Base-by-base conservation (phyloP, 1,140 invertebrate species). In the Hyles euphorbiae region DNA sequence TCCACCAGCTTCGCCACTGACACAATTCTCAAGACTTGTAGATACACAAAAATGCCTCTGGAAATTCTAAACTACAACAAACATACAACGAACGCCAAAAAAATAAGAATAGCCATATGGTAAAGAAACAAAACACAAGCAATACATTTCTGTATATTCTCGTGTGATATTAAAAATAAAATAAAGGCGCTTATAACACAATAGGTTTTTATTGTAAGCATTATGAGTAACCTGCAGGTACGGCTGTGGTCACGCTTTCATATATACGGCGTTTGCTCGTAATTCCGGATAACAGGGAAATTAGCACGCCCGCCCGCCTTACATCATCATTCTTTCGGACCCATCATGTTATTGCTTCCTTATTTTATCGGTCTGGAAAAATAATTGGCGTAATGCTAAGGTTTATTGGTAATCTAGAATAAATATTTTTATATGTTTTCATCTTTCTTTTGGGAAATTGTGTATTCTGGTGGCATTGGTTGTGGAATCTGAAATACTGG, bases 241-340 rank as follows among this genome's bases (percentile, higher is more conserved):
- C n/a, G 11, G 57, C n/a, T 53, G 40, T 34, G 43, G 43, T 53
- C 57, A 52, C 8, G 34, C n/a, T 56, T 32, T 50, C 49, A 59
- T 59, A 49, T 51, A 58, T 58, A 34, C 58, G 40, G 34, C 32
- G 33, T 10, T 34, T 33, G 53, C 43, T 10, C 53, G 34, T 54
- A 54, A 49, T 49, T 54, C 34, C 52, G 34, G 34, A 49, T 49
- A 12, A 60, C 33, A 22, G 43, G 10, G 51, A 60, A 53, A 60
- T 60, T 57, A 61, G 54, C 49, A 53, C 54, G 44, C 45, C 5
- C 40, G 44, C 33, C 34, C 32, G 32, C 32, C 54, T 43, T 36
- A 36, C 11, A 45, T 56, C 33, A 56, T 9, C 12, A 34, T 11
- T 34, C n/a, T 5, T 56, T 22, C 22, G 22, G 22, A 22, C 22